Conservation (phyloP, 2,888 invertebrate species). For the Ophraella communa region DNA sequence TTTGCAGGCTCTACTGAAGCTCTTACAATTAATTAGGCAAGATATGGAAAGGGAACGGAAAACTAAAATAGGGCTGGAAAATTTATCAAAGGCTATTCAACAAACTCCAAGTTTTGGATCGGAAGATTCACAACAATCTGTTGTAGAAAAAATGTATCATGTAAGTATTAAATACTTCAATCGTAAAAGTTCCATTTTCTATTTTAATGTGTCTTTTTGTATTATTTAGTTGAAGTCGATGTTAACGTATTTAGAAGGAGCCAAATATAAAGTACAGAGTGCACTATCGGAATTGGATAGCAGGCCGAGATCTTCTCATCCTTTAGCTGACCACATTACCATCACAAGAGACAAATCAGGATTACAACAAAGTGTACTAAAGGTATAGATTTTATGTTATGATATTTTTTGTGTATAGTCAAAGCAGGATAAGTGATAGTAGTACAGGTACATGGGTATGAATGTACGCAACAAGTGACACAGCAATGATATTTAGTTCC, state of each 20-base stretch:
- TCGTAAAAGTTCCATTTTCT: no score
- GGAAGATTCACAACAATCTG: slow-evolving; percentile 89
- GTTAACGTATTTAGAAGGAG: slow-evolving; percentile 90
- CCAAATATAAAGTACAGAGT: slow-evolving; percentile 85
- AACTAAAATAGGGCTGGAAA: slow-evolving; percentile 88
- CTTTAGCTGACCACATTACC: slow-evolving; percentile 85
- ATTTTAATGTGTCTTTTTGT: no score
- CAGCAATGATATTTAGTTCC: no score
- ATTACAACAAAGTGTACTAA: slow-evolving; percentile 82
- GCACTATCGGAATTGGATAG: slow-evolving; percentile 84
- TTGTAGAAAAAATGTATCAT: slow-evolving; percentile 90
- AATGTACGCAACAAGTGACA: no score
- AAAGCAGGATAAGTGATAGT: no score
- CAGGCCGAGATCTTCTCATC: slow-evolving; percentile 78
- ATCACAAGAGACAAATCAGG: slow-evolving; percentile 90
- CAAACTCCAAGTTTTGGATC: slow-evolving; percentile 85
- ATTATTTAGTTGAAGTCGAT: slow-evolving; percentile 91
- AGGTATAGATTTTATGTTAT: slow-evolving; percentile 63
- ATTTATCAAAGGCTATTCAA: slow-evolving; percentile 85
- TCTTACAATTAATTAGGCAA: slow-evolving; percentile 83
- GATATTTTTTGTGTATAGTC: no score
- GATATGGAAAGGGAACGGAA: slow-evolving; percentile 90
- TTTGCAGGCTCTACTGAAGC: slow-evolving; percentile 76
- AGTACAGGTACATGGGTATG: no score
- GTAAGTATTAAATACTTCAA: slow-evolving; percentile 72